These are phyloP conservation scores for Limosa lapponica DNA, from an alignment of 2,797 vertebrate genomes.

Conservation along the genomic window DNA sequence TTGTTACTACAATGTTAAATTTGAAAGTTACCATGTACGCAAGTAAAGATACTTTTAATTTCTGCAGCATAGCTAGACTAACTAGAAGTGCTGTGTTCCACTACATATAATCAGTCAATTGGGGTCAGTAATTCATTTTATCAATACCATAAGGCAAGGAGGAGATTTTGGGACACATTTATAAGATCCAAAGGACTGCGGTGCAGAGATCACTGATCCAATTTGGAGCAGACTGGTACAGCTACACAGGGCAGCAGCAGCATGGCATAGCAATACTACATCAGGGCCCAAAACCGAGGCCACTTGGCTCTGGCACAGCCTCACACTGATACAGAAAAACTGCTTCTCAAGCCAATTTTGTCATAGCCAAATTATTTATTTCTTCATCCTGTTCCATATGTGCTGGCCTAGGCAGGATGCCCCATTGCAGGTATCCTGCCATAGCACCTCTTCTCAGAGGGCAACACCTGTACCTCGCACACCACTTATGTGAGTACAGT, in stretches of 20 bases:
- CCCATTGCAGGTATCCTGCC: background rate
- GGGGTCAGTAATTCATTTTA: background rate
- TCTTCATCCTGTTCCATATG: background rate
- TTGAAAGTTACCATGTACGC: accelerated
- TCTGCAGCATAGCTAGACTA: background rate
- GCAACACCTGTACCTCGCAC: accelerated
- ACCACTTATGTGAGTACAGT: accelerated
- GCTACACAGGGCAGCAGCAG: accelerated
- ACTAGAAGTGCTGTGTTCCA: background rate
- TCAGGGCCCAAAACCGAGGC: background rate
- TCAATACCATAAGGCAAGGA: background rate
- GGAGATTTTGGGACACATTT: background rate
- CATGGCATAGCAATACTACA: accelerated
- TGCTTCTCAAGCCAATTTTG: background rate
- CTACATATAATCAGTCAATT: accelerated
- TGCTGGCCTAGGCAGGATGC: background rate
- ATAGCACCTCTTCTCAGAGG: background rate
- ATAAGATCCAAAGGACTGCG: accelerated
- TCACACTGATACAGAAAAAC: background rate
- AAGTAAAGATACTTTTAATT: background rate
- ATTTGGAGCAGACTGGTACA: background rate
- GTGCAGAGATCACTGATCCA: background rate
- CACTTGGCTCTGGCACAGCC: background rate
- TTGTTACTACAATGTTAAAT: background rate
- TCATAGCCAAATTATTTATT: background rate